Evolutionary conservation across 2,113 vertebrate species (phyloP), one percentile per base, ranked within the genome.

Genomic region (Lates calcarifer): DNA sequence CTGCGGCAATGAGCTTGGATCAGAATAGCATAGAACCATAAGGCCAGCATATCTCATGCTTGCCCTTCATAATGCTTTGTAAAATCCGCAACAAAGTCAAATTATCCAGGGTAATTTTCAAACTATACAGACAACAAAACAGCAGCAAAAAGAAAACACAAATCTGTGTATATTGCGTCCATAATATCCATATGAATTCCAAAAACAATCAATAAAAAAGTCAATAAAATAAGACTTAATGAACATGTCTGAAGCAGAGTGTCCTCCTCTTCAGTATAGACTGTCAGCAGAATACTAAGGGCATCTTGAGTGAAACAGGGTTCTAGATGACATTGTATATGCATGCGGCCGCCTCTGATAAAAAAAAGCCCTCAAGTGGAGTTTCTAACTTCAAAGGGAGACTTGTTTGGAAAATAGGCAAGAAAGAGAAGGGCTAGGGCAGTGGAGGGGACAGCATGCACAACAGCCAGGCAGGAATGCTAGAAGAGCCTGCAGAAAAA

Each of bases 321-420:
- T 56, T 74, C 10, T 22, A 47, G n/a, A 35, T 12, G 71, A 77
- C 61, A 80, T 43, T 22, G 31, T 69, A 66, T 79, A 63, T 79
- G 63, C 53, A 86, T 71, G 64, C 72, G 37, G 35, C 28, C 13
- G 5, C 58, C 22, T 28, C 53, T 24, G 45, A 90, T 67, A 62
- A 51, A 37, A 49, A 79, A 76, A 81, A 45, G 65, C 61, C 85
- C 77, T 28, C 43, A 39, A 81, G 84, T 39, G 26, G 20, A 64
- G 69, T 65, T 76, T 58, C 37, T 28, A 66, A 86, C 79, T 85
- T 90, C 77, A 89, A 90, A 92, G 67, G 5, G 13, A 79, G 65
- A 9, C 29, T 49, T 35, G 61, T 79, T 83, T 66, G 41, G 33
- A 28, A 82, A 81, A 75, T 67, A 58, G 63, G 51, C 53, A 31